Evolutionary conservation across 2,888 invertebrate genomes (phyloP).

Genomic region (Drosophila planitibia): DNA sequence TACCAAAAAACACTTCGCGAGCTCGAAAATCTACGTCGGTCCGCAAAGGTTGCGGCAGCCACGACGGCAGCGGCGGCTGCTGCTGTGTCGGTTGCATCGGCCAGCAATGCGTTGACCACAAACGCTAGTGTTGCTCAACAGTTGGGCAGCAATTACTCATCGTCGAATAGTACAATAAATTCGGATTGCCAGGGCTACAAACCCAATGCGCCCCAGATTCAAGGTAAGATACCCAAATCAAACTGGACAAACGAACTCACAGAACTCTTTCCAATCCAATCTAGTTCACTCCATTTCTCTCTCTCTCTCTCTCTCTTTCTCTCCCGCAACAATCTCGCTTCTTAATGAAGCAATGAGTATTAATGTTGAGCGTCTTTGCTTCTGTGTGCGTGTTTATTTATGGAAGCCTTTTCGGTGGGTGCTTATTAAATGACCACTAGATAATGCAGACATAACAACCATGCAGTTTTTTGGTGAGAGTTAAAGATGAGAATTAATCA

Average conservation of each 20-base stretch:
- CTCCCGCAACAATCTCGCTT: not conserved
- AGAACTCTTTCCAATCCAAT: not conserved
- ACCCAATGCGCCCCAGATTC: slow-evolving; percentile 87
- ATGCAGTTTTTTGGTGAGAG: not conserved
- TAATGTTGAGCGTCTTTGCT: not conserved
- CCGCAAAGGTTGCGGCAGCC: slow-evolving; percentile 81
- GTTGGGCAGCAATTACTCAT: slow-evolving; percentile 84
- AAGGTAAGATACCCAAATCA: slow-evolving; percentile 77
- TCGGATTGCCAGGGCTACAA: slow-evolving; percentile 88
- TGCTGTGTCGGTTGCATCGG: slow-evolving; percentile 54
- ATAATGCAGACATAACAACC: not conserved
- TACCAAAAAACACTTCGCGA: slow-evolving; percentile 89
- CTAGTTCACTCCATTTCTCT: not conserved
- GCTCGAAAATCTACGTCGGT: slow-evolving; percentile 89
- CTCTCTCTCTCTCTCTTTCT: not conserved
- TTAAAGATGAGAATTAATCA: not conserved
- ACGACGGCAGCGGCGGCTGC: slow-evolving; percentile 77
- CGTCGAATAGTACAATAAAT: slow-evolving; percentile 85
- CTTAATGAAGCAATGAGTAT: not conserved
- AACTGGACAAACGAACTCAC: not conserved
- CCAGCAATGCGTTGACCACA: slow-evolving; percentile 59
- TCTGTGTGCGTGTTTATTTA: not conserved
- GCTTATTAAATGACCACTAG: not conserved
- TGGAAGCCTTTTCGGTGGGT: not conserved
- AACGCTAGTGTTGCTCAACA: slow-evolving; percentile 66